phyloP scores from a whole-genome alignment of 1,140 invertebrate species.

The Mylabris phalerata region DNA sequence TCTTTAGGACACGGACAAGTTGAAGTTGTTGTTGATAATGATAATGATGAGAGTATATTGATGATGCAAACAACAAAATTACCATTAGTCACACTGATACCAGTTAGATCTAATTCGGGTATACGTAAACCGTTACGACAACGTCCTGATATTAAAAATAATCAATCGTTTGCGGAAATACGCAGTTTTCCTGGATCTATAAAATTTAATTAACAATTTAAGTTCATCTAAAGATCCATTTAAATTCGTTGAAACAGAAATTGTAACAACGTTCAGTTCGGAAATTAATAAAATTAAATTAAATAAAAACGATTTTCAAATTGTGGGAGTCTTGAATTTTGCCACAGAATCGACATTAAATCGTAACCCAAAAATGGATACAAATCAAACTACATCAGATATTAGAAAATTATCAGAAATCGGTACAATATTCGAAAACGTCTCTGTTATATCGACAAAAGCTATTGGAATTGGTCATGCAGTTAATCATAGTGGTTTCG shows the following conservation, averaged over 20 bases:
- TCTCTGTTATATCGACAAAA: conserved; percentile 50
- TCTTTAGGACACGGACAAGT: conserved; percentile 36
- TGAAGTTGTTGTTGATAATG: conserved; percentile 30
- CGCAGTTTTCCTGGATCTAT: conserved; percentile 39
- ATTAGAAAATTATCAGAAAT: conserved; percentile 42
- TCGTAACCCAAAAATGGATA: conserved; percentile 31
- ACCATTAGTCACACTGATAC: conserved; percentile 51
- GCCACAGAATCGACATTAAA: conserved; percentile 20
- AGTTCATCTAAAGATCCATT: conserved; percentile 7
- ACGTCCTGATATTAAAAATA: conserved; percentile 39
- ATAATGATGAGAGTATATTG: conserved; percentile 35
- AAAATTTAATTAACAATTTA: conserved; percentile 34
- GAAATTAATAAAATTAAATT: conserved; percentile 17
- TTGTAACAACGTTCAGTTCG: conserved; percentile 30
- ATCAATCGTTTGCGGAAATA: conserved; percentile 27
- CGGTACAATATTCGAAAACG: conserved; percentile 46
- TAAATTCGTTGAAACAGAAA: conserved; percentile 26
- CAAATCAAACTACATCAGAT: conserved; percentile 18
- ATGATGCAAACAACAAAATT: conserved; percentile 44
- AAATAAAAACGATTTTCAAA: conserved; percentile 32
- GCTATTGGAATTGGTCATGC: conserved; percentile 47
- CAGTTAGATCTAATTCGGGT: conserved; percentile 56
- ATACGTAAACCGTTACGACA: conserved; percentile 49
- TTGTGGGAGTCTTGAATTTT: conserved; percentile 35
- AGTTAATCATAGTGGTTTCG: conserved; percentile 56